Base-by-base conservation (phyloP, 2,797 vertebrate species). In the Leptoclinus maculatus region DNA sequence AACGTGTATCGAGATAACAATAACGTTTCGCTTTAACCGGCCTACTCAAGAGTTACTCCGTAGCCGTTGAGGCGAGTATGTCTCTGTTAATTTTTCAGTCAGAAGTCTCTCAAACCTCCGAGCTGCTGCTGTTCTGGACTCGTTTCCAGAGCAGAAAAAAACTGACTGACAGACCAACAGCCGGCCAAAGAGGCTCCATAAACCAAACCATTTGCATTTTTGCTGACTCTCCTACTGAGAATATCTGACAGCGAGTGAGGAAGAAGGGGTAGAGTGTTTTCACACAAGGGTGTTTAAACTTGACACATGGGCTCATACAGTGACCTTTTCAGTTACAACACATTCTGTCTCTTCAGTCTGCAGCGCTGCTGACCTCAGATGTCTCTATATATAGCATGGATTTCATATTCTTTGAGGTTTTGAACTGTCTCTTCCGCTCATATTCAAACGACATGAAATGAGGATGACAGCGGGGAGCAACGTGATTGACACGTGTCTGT, bases 201-300 rank as follows among this genome's bases (percentile, higher is more conserved):
- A 71, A 74, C 2, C 0, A 9, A 62, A 12, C 10, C 0, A 56
- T 90, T 74, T 79, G 25, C 88, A 88, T 53, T 90, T 84, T 77
- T 80, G 83, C 87, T 91, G 86, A 87, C 19, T 43, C 41, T 34
- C 11, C 19, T 4, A 1, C 41, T 4, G 53, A 56, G 49, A 71
- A 32, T 16, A 43, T 81, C 68, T 87, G 88, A 88, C 88, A 83
- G 57, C 3, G 2, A 23, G 54, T 0, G 21, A 47, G 29, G 51
- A 71, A 39, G 34, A 53, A 45, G 23, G 5, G 51, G 12, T 53
- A 2, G 49, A 60, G 23, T n/a, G 63, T 77, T 78, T 65, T 71
- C 32, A 62, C 78, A 77, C 75, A 6, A 32, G 74, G 67, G 79
- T 47, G 25, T 82, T 83, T 73, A 23, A 41, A 77, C 76, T 71